Conservation (phyloP, 2,888 invertebrate species). For the Ditylenchus weischeri region DNA sequence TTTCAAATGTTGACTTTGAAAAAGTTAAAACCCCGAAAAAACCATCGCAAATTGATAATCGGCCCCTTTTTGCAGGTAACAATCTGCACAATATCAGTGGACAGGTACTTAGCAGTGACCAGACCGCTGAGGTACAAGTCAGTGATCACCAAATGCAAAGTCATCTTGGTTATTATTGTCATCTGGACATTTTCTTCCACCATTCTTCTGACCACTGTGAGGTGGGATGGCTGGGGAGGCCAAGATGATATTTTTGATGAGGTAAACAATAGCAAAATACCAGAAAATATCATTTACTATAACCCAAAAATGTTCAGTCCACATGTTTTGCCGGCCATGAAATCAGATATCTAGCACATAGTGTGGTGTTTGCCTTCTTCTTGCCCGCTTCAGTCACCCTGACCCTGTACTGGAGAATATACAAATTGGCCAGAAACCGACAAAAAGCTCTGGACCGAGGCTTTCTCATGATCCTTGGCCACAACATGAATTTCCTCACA, state of each 20-base stretch:
- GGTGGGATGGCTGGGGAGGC: slow-evolving; percentile 43
- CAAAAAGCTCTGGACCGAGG: slow-evolving; percentile 56
- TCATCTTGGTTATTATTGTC: slow-evolving; percentile 49
- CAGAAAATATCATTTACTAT: neutral
- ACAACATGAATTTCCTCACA: slow-evolving; percentile 59
- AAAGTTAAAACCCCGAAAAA: no score
- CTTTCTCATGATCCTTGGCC: slow-evolving; percentile 57
- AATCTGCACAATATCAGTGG: slow-evolving; percentile 63
- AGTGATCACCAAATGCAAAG: slow-evolving; percentile 53
- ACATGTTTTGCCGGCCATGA: slow-evolving; percentile 57
- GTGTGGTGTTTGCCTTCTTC: slow-evolving; percentile 58
- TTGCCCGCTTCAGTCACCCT: slow-evolving; percentile 58
- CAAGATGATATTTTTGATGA: slow-evolving; percentile 8
- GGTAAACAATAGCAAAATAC: slow-evolving; percentile 15
- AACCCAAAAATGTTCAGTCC: slow-evolving; percentile 27
- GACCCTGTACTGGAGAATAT: slow-evolving; percentile 58
- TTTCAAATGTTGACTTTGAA: no score
- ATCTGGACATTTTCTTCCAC: slow-evolving; percentile 56
- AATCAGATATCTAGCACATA: slow-evolving; percentile 57
- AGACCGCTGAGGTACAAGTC: slow-evolving; percentile 57
- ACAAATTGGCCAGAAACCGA: slow-evolving; percentile 53
- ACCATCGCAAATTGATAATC: no score
- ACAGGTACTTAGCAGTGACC: slow-evolving; percentile 59
- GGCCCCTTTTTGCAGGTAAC: slow-evolving; percentile 60
- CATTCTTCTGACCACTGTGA: slow-evolving; percentile 54